Percentiles rank a stretch among this genome's conserved stretches.
These are phyloP conservation scores for Cetonia aurata DNA, from an alignment of 2,888 invertebrate genomes.

Conservation along the genomic window DNA sequence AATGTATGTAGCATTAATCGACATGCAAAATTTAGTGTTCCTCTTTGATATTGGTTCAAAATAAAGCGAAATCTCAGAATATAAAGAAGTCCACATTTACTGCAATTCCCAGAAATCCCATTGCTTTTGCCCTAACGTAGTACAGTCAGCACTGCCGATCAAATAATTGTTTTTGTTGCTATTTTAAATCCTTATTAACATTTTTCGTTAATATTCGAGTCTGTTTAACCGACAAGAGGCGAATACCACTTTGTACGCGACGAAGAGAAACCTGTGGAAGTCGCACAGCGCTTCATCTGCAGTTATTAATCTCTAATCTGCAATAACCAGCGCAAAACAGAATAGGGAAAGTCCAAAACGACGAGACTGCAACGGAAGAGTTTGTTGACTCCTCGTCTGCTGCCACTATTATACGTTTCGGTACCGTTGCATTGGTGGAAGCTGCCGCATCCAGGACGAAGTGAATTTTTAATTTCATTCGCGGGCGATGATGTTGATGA, in stretches of 20 bases:
- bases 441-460: conserved; percentile 37
- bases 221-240: too few species aligned
- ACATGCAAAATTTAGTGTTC: too few species aligned
- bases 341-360: conserved; percentile 42
- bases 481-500: conserved; percentile 37
- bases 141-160: too few species aligned
- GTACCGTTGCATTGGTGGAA: conserved; percentile 12
- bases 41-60: too few species aligned
- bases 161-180: too few species aligned
- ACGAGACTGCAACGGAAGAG: conserved; percentile 42
- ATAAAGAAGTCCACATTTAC: too few species aligned
- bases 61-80: too few species aligned
- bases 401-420: not conserved
- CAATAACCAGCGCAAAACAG: conserved; percentile 55
- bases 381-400: conserved; percentile 48
- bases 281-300: conserved; percentile 52
- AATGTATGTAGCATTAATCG: too few species aligned
- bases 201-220: too few species aligned
- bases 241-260: not conserved
- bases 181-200: too few species aligned
- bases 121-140: too few species aligned
- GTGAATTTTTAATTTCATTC: conserved; percentile 52
- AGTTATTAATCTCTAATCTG: conserved; percentile 61
- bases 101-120: too few species aligned
- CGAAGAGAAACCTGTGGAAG: not conserved